Conservation (phyloP, 2,113 vertebrate genomes). For the Dryoscopus gambensis region DNA sequence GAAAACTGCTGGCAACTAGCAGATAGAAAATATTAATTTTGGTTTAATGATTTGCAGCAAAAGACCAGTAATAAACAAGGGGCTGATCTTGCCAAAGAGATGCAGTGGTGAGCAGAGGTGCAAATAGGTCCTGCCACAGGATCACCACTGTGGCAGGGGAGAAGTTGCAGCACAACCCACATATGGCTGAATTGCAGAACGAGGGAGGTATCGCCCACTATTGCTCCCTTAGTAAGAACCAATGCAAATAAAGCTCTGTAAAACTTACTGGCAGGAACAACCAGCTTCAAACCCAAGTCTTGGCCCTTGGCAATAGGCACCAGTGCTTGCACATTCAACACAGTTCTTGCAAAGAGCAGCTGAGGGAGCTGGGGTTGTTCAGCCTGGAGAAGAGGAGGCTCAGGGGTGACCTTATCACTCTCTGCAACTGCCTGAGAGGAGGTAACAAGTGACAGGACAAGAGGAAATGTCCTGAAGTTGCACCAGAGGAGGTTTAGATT, state of each 20-base stretch:
- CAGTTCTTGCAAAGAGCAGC: neutral
- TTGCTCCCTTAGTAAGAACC: neutral
- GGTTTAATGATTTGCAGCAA: neutral
- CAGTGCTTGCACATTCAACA: neutral
- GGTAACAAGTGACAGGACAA: too few species aligned
- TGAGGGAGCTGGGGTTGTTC: neutral
- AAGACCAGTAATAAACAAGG: neutral
- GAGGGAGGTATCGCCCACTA: neutral
- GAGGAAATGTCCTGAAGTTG: neutral
- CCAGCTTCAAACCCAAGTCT: neutral
- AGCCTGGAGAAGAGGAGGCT: neutral
- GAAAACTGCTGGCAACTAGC: neutral
- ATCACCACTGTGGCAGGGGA: neutral
- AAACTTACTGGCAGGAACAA: neutral
- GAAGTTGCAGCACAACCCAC: neutral
- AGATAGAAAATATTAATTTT: neutral
- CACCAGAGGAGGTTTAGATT: neutral
- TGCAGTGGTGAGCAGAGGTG: neutral
- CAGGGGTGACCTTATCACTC: neutral
- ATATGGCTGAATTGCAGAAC: rapidly evolving
- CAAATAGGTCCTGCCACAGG: neutral
- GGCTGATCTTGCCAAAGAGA: neutral
- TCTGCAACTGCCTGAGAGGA: neutral
- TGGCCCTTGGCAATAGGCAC: neutral
- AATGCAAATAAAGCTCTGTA: neutral